Percentiles rank a stretch among this genome's conserved stretches.
These are phyloP conservation scores for Tympanuchus pallidicinctus DNA, from an alignment of 2,113 vertebrate genomes.

Conservation along the genomic window DNA sequence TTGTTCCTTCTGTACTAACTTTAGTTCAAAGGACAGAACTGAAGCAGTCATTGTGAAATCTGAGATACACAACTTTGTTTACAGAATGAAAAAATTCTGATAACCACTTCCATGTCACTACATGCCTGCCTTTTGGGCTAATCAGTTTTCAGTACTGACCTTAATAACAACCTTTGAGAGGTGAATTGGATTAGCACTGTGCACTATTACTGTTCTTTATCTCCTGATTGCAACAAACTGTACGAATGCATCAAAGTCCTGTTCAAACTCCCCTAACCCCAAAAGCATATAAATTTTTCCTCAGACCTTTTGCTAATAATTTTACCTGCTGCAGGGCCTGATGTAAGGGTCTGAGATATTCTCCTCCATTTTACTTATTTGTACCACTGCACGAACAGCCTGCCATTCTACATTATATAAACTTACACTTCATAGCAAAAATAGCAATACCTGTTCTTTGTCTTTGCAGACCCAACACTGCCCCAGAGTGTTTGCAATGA, in stretches of 20 bases:
- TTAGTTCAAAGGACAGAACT: background rate
- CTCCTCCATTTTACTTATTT: slow-evolving; percentile 17
- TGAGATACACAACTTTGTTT: slow-evolving; percentile 3
- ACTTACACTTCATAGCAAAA: background rate
- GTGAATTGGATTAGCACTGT: background rate
- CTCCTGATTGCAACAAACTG: background rate
- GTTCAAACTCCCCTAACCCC: background rate
- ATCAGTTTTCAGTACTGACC: slow-evolving; percentile 47
- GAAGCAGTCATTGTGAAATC: slow-evolving; percentile 25
- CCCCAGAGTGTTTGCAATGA: background rate
- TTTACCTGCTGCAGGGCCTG: slow-evolving; percentile 2
- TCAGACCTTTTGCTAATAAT: slow-evolving; percentile 3
- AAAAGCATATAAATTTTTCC: background rate
- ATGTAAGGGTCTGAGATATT: background rate
- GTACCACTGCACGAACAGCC: background rate
- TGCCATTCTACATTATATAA: background rate
- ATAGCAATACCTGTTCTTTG: slow-evolving; percentile 30
- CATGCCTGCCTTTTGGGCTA: slow-evolving; percentile 41
- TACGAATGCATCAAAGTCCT: background rate
- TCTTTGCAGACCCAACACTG: slow-evolving; percentile 17
- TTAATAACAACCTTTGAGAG: slow-evolving; percentile 23
- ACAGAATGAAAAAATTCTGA: background rate
- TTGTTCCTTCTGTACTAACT: background rate
- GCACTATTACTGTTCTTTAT: background rate
- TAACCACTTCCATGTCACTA: background rate